Evolutionary conservation across 2,113 vertebrate genomes (phyloP), one percentile per base, ranked within the genome.

Genomic region (Columbina picui): DNA sequence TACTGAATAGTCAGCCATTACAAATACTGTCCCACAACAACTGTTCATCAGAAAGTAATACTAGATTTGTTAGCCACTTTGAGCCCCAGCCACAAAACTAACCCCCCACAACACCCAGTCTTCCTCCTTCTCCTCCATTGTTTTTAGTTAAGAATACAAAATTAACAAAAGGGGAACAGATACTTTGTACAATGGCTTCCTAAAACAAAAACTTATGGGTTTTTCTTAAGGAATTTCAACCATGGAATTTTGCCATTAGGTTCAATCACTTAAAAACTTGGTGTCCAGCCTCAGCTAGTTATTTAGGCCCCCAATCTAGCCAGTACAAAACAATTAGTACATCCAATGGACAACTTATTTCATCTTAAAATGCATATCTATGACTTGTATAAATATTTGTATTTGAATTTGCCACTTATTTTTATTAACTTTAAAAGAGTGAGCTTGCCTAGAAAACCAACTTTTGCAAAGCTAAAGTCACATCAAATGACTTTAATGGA

Each of bases 121-220:
- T 32, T 13, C 12, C 4, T 53, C 4, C 4, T 2, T 14, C 3
- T 10, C 23, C 6, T 9, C 3, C 7, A 27, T 3, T 36, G 14
- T 45, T 81, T 79, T 65, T 18, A 29, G 0, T 63, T 41, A 81
- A 56, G n/a, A 89, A 39, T 26, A 50, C 1, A 7, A 84, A 74
- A 87, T 38, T 3, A 52, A 56, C 6, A 74, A 22, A 84, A 81
- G 10, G 5, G 17, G 12, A 69, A 38, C 11, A 71, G 5, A 14
- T 53, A 14, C 34, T 87, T 91, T 67, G 25, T 50, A 50, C 14
- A 60, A 27, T 39, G 3, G 0, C 7, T 69, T 82, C 18, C n/a
- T 71, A 64, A 83, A 45, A 63, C 1, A 76, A 74, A 74, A 70
- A 1, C 3, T 36, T 47, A 14, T 25, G 1, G 3, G 3, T 80